phyloP scores from a whole-genome alignment of 2,797 vertebrate genomes.

The Semotilus atromaculatus region DNA sequence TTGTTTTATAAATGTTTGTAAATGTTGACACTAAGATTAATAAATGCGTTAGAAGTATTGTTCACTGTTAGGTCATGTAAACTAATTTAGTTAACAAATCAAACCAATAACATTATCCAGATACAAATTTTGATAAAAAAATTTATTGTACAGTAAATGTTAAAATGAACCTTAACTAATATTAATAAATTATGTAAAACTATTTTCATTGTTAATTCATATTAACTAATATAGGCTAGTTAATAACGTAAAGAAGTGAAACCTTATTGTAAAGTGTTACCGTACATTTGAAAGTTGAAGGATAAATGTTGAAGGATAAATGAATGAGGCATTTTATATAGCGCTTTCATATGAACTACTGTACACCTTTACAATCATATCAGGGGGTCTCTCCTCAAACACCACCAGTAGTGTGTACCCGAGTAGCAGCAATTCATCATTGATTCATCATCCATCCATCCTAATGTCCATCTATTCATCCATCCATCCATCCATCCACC shows the following conservation, averaged over 20 bases:
- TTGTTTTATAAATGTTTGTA: background rate
- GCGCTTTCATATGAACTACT: no score
- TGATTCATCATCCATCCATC: background rate
- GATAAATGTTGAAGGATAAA: background rate
- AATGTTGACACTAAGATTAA: background rate
- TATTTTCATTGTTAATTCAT: background rate
- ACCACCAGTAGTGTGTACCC: no score
- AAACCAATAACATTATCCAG: background rate
- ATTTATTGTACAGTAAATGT: background rate
- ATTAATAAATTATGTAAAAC: background rate
- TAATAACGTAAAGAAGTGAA: background rate
- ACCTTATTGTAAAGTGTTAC: background rate
- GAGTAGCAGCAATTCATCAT: background rate
- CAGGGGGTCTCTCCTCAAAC: no score
- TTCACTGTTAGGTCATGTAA: background rate
- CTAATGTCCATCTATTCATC: no score
- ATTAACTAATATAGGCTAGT: background rate
- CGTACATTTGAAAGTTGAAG: background rate
- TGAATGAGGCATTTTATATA: no score
- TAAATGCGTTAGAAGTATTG: background rate
- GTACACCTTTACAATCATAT: no score
- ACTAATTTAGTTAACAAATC: background rate
- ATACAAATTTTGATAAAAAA: background rate
- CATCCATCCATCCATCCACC: no score
- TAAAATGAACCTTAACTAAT: background rate